Evolutionary conservation across 2,888 invertebrate species (phyloP).

Genomic region (Chrysolina haemoptera): DNA sequence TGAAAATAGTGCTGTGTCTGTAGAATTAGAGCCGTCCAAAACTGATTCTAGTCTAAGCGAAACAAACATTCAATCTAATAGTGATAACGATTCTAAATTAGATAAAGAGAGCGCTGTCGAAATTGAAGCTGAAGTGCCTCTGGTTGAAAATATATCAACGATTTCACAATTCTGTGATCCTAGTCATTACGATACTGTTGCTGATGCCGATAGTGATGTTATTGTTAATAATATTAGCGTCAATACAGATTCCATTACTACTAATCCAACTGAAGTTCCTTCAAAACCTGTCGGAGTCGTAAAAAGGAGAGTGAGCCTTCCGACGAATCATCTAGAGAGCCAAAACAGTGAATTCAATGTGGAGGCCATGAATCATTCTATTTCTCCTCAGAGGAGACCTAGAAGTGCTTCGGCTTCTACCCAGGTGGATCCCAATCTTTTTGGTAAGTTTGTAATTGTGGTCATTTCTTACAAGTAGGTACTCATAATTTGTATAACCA

Average conservation of each 20-base stretch:
- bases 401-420: slow-evolving; percentile 86
- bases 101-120: slow-evolving; percentile 50
- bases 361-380: slow-evolving; percentile 66
- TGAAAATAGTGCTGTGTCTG: slow-evolving; percentile 70
- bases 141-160: slow-evolving; percentile 76
- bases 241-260: slow-evolving; percentile 41
- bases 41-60: slow-evolving; percentile 67
- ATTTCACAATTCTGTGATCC: slow-evolving; percentile 84
- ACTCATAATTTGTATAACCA: too few relatives aligned
- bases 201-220: slow-evolving; percentile 52
- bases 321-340: slow-evolving; percentile 66
- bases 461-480: too few relatives aligned
- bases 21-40: slow-evolving; percentile 71
- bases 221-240: slow-evolving; percentile 56
- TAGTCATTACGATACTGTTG: slow-evolving; percentile 69
- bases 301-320: slow-evolving; percentile 75
- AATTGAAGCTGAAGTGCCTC: slow-evolving; percentile 62
- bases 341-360: slow-evolving; percentile 60
- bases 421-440: slow-evolving; percentile 89
- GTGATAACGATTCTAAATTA: slow-evolving; percentile 57
- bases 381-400: slow-evolving; percentile 81
- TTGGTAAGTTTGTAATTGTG: slow-evolving; percentile 74
- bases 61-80: slow-evolving; percentile 56
- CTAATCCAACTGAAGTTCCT: slow-evolving; percentile 47
- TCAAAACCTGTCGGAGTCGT: slow-evolving; percentile 52